Evolutionary conservation across 2,888 invertebrate species (phyloP).

Genomic region (Lapara coniferarum): DNA sequence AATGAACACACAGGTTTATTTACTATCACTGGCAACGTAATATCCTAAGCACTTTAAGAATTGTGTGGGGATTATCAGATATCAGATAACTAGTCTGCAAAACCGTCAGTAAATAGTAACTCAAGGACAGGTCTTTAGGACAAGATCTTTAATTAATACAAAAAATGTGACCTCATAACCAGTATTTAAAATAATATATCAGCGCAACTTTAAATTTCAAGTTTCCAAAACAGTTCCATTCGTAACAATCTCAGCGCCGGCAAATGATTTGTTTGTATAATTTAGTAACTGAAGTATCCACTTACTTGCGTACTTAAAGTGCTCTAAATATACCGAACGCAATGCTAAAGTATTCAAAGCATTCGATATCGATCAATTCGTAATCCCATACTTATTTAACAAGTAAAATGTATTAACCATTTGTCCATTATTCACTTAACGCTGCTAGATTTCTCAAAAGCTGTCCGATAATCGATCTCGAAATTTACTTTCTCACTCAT

Average conservation of each 20-base stretch:
- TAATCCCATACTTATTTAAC: slow-evolving; percentile 10
- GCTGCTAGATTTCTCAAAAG: slow-evolving; percentile 19
- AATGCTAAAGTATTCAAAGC: slow-evolving; percentile 15
- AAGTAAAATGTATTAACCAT: slow-evolving; percentile 14
- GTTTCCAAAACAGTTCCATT: neutral
- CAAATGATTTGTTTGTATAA: slow-evolving; percentile 16
- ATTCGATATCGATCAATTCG: slow-evolving; percentile 8
- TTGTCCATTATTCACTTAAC: slow-evolving; percentile 18
- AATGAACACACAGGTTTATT: no score
- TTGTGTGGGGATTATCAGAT: no score
- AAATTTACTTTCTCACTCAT: neutral
- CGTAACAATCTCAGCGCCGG: no score
- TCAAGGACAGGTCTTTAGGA: no score
- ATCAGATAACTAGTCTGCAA: no score
- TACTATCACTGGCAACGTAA: no score
- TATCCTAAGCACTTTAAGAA: no score
- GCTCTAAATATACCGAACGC: slow-evolving; percentile 19
- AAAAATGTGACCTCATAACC: neutral
- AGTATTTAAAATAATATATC: neutral
- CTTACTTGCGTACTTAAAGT: slow-evolving; percentile 5
- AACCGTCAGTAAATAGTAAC: no score
- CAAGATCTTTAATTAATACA: no score
- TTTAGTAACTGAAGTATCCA: slow-evolving; percentile 20
- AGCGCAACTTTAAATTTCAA: neutral
- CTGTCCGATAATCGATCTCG: slow-evolving; percentile 19